phyloP scores from a whole-genome alignment of 2,888 invertebrate species.

The Hecatera dysodea region DNA sequence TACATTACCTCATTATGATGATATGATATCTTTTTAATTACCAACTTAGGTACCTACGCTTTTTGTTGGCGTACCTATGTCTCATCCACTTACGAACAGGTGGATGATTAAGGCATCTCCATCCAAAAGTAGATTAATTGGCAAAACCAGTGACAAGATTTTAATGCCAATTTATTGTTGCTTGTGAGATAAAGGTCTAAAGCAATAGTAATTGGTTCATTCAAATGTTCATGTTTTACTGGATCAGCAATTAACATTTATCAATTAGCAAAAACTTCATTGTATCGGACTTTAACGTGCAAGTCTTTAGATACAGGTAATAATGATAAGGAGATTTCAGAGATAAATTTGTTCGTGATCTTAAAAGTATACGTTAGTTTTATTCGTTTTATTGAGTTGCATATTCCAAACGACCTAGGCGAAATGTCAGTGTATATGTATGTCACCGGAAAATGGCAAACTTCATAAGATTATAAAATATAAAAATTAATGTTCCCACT shows the following conservation, averaged over 20 bases:
- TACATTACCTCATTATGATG: conserved; percentile 13
- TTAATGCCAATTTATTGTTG: neutral
- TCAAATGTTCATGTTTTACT: neutral
- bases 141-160: neutral
- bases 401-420: neutral
- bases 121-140: conserved; percentile 17
- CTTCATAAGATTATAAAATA: too few relatives aligned
- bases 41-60: neutral
- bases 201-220: conserved; percentile 26
- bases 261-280: conserved; percentile 25
- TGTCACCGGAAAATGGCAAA: too few relatives aligned
- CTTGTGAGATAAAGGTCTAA: neutral
- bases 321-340: conserved; percentile 17
- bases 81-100: neutral
- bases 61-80: neutral
- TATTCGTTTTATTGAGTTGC: neutral
- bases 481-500: too few relatives aligned
- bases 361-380: neutral
- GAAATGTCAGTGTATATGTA: too few relatives aligned
- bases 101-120: neutral
- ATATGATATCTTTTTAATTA: conserved; percentile 5
- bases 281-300: neutral
- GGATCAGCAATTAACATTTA: conserved; percentile 36
- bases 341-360: conserved; percentile 7
- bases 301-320: neutral